Evolutionary conservation across 2,888 invertebrate species (phyloP), one percentile per base, ranked within the genome.

Genomic region (Mesoligia furuncula): DNA sequence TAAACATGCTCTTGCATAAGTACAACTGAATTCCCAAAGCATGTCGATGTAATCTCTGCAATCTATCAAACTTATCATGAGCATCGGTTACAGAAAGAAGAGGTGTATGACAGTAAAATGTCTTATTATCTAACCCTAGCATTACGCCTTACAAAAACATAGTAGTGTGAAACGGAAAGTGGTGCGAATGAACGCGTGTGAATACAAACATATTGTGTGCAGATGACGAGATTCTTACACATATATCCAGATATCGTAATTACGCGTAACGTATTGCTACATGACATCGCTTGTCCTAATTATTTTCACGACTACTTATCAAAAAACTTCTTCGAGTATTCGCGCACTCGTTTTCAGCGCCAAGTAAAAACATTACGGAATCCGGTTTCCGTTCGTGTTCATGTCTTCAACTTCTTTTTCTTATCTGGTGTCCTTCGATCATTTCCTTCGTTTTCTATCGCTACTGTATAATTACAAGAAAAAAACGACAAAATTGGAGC

Each of bases 131-230:
- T 89, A 90, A 92, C 87, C 59, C 68, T 62, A 82, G 83, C 73
- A 85, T 85, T 85, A 71, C 72, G 70, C 48, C 70, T 82, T 75
- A 77, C 83, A 89, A 89, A 90, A 88, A 90, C 85, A 75, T 86
- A 79, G 87, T 88, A 90, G 89, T 88, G 90, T 88, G 93, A 95
- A 95, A 95, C 92, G 88, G 95, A 95, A 94, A 95, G 94, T 93
- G 90, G 90, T 93, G 93, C 92, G 92, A 95, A 93, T 85, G 92
- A 92, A 91, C 92, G 90, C 95, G 95, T 95, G 95, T 89, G 95
- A 95, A 90, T 86, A 83, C 89, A 79, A 89, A 90, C 92, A 91
- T 89, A 93, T 93, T 94, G 93, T 94, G 87, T 92, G 90, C 90
- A 90, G 91, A 93, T 92, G 90, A 87, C 87, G 80, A 81, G 82